These are phyloP conservation scores for Euglossa dilemma DNA, from an alignment of 1,140 invertebrate species.

Conservation along the genomic window DNA sequence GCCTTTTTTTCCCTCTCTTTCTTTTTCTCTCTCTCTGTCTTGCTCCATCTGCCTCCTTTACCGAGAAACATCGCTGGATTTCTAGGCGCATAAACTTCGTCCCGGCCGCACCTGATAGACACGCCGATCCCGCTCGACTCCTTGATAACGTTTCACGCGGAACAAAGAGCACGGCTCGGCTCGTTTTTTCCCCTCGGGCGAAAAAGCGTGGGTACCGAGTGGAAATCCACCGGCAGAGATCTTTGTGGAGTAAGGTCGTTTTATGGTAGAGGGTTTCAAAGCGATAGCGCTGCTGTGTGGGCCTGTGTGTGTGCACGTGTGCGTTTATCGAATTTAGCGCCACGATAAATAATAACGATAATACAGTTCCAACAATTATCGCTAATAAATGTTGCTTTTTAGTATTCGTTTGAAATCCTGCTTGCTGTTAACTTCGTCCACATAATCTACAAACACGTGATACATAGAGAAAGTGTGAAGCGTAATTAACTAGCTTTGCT, in stretches of 20 bases:
- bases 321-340: no score
- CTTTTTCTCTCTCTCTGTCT: neutral
- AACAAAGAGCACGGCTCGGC: neutral
- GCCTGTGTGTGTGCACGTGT: no score
- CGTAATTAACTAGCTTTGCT: no score
- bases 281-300: no score
- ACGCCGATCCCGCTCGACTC: slow-evolving; percentile 51
- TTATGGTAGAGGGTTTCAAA: neutral
- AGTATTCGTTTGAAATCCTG: no score
- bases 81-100: slow-evolving; percentile 64
- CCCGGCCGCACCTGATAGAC: slow-evolving; percentile 65
- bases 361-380: no score
- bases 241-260: neutral
- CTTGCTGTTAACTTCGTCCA: no score
- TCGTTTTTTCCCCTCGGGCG: neutral
- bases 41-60: neutral
- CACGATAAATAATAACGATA: no score
- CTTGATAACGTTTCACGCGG: slow-evolving; percentile 7
- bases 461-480: no score
- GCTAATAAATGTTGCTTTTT: no score
- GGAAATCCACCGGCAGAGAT: neutral
- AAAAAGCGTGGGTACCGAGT: slow-evolving; percentile 11
- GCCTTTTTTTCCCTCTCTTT: slow-evolving; percentile 49
- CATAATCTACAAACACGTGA: no score
- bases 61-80: slow-evolving; percentile 36